A percentile compares a stretch with the other conserved stretches of the same genome.
These are phyloP conservation scores for Augochlorella aurata DNA, from an alignment of 2,888 invertebrate genomes.

Conservation along the genomic window DNA sequence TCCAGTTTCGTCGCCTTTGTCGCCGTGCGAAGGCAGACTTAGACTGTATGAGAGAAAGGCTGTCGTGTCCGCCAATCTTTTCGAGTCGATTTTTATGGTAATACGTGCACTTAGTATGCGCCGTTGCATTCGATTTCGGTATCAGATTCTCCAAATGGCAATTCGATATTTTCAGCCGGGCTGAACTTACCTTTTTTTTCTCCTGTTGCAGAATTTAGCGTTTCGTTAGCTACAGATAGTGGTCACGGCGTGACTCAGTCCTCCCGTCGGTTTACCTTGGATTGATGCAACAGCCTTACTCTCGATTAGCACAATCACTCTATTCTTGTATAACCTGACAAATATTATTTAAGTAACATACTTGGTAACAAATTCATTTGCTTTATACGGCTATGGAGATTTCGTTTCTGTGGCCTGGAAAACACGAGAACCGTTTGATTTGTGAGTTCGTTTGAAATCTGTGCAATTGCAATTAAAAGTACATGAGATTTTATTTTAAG, in stretches of 20 bases:
- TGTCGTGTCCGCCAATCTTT: slow-evolving; percentile 40
- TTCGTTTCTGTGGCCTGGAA: too few relatives aligned
- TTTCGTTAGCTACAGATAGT: slow-evolving; percentile 2
- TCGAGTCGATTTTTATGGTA: slow-evolving; percentile 40
- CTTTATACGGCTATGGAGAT: too few relatives aligned
- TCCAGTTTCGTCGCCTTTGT: slow-evolving; percentile 57
- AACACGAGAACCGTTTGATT: too few relatives aligned
- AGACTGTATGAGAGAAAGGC: slow-evolving; percentile 36
- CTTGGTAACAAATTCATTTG: too few relatives aligned
- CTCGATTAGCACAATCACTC: neutral
- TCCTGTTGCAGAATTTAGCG: neutral
- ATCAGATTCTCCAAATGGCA: slow-evolving; percentile 25
- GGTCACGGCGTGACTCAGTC: neutral
- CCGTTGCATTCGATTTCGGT: slow-evolving; percentile 18
- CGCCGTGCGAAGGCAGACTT: slow-evolving; percentile 36
- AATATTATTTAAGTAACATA: neutral
- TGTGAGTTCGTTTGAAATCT: too few relatives aligned
- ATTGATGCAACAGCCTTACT: neutral
- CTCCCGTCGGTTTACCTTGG: too few relatives aligned
- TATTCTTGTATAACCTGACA: neutral
- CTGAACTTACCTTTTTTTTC: neutral
- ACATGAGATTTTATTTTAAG: too few relatives aligned
- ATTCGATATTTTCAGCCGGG: slow-evolving; percentile 19
- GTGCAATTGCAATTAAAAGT: too few relatives aligned
- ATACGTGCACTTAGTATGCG: slow-evolving; percentile 41